Base-by-base conservation (phyloP, 2,797 vertebrate species). In the Onychomys leucogaster region DNA sequence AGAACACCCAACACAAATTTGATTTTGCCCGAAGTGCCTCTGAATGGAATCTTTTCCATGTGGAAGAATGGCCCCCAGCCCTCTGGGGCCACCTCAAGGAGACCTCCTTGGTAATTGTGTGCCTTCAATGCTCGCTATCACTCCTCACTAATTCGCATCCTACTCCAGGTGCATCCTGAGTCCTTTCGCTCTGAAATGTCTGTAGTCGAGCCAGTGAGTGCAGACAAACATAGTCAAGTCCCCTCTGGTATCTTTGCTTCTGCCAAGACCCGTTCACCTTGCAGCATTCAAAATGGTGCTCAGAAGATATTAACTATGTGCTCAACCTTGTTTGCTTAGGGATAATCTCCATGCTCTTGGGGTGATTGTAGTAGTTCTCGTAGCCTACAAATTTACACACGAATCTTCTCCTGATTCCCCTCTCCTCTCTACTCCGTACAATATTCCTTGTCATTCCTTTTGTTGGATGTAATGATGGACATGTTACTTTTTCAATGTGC, bases 111-210 rank as follows among this genome's bases (percentile, higher is more conserved):
- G 25, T 34, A 37, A 13, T 3, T 11, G 1, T 12, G 65, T 59
- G 46, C 43, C 19, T 16, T 43, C 34, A 0, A 0, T 6, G 71
- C 32, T 43, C 29, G 16, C 4, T 0, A 0, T 3, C 25, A 5
- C 16, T 59, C 27, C 49, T 55, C 6, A 32, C 27, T 17, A 29
- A 2, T 11, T 83, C 34, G 25, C 27, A 19, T 0, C 46, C 21
- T 10, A 3, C 17, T 61, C 5, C 19, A 65, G 63, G 49, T 25
- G 2, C 4, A 49, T 37, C 49, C 9, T 25, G 17, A 92, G 34
- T 7, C 43, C 12, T 41, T 59, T 55, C 84, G 16, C 23, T 8
- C 67, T 21, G 55, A 57, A n/a, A 3, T 32, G n/a, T 67, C 11
- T 14, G 21, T 3, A 49, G 6, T 34, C 77, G 32, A n/a, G 7